phyloP scores from a whole-genome alignment of 1,140 invertebrate species.

The Aphelenchoides besseyi region DNA sequence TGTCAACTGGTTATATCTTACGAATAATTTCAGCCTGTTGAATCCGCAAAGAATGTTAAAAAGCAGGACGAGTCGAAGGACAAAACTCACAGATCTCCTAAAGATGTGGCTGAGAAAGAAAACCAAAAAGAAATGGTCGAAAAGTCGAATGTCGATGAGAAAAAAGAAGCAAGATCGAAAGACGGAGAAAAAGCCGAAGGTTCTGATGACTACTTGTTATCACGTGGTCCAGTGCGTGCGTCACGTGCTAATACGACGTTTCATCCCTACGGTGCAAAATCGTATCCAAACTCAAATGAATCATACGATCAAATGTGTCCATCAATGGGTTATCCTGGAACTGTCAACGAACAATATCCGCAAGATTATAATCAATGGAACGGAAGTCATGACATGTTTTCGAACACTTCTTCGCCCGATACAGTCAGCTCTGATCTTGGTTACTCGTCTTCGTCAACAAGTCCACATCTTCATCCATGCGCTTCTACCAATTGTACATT shows the following conservation, averaged over 20 bases:
- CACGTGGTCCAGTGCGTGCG: slow-evolving; percentile 56
- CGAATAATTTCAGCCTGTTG: not conserved
- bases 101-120: slow-evolving; percentile 26
- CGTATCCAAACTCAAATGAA: not conserved
- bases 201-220: slow-evolving; percentile 46
- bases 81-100: slow-evolving; percentile 9
- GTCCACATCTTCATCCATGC: slow-evolving; percentile 12
- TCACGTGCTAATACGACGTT: slow-evolving; percentile 22
- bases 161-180: slow-evolving; percentile 19
- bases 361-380: slow-evolving; percentile 20
- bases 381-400: slow-evolving; percentile 20
- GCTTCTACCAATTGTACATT: not conserved
- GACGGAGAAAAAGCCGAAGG: slow-evolving; percentile 9
- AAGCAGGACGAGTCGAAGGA: slow-evolving; percentile 29
- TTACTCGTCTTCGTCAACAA: slow-evolving; percentile 24
- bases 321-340: not conserved
- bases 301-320: slow-evolving; percentile 6
- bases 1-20: not conserved
- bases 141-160: slow-evolving; percentile 24
- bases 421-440: slow-evolving; percentile 43
- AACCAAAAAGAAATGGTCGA: slow-evolving; percentile 29
- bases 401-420: slow-evolving; percentile 50
- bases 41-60: slow-evolving; percentile 23
- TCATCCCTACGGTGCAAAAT: slow-evolving; percentile 31
- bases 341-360: not conserved